Evolutionary conservation across 2,113 vertebrate genomes (phyloP).

Genomic region (Melanostigma gelatinosum): DNA sequence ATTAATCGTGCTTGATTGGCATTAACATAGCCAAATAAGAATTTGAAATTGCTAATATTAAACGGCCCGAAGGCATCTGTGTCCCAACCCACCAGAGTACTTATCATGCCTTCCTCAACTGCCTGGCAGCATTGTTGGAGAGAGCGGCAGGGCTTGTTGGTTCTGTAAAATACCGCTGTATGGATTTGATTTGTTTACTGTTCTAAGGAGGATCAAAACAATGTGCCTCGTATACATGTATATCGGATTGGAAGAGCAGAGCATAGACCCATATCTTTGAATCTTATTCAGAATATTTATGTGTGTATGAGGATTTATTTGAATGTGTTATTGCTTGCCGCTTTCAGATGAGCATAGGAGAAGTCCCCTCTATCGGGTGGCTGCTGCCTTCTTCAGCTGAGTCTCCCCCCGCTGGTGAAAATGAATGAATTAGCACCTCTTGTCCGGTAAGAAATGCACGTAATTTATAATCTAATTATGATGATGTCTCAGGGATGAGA

Average conservation of each 20-base stretch:
- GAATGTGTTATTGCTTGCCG: slow-evolving; percentile 54
- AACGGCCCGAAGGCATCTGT: slow-evolving; percentile 57
- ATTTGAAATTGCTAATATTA: slow-evolving; percentile 76
- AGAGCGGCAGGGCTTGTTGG: slow-evolving; percentile 52
- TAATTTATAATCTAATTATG: slow-evolving; percentile 80
- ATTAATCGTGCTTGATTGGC: slow-evolving; percentile 78
- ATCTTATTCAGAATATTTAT: slow-evolving; percentile 60
- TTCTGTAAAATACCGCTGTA: slow-evolving; percentile 64
- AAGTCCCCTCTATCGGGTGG: slow-evolving; percentile 29
- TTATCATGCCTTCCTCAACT: slow-evolving; percentile 72
- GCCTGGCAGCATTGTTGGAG: slow-evolving; percentile 71
- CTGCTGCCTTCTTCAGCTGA: slow-evolving; percentile 19
- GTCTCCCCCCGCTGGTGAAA: slow-evolving; percentile 28
- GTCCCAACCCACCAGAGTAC: slow-evolving; percentile 78
- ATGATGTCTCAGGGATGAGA: slow-evolving; percentile 70
- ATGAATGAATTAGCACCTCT: slow-evolving; percentile 75
- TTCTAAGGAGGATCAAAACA: slow-evolving; percentile 50
- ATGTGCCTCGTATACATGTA: slow-evolving; percentile 35
- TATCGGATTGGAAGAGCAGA: slow-evolving; percentile 19
- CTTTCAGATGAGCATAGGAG: slow-evolving; percentile 27
- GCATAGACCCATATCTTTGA: slow-evolving; percentile 25
- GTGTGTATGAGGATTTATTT: slow-evolving; percentile 62
- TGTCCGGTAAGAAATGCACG: slow-evolving; percentile 74
- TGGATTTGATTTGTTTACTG: slow-evolving; percentile 70
- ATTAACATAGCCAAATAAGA: slow-evolving; percentile 79